Evolutionary conservation across 2,797 vertebrate species (phyloP), one percentile per base, ranked within the genome.

Genomic region (Darevskia nairensis): DNA sequence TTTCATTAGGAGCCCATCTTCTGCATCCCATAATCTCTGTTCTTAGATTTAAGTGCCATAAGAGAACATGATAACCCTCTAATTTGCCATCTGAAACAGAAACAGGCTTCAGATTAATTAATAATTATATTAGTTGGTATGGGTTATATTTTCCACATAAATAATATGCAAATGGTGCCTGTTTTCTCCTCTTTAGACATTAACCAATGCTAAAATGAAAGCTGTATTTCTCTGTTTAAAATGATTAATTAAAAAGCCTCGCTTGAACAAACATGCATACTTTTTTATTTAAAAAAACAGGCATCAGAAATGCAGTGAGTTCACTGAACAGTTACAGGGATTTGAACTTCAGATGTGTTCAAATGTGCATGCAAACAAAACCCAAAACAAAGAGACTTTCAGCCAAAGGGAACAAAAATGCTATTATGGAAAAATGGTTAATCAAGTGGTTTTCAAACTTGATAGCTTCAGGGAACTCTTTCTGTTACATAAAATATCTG

Each of bases 101-200:
- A 50, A 69, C 41, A 72, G 55, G 27, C 35, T 81, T 87, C 69
- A 44, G 41, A 77, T 88, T 76, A 87, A 87, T 81, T 81, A 88
- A 83, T 77, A 77, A 82, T 88, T 78, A 41, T 55, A 69, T 71
- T 32, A 77, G 7, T 27, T 68, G 23, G 27, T 72, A 64, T 55
- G 23, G 17, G n/a, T 76, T 74, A 17, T 44, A 7, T 61, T 44
- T 39, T 55, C 32, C 44, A 68, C 25, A 55, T 55, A 84, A 83
- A 71, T 84, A 77, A 82, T 82, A 83, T 83, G 25, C 86, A 88
- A 68, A 66, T 68, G 39, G 17, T 46, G n/a, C 1, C 78, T 50
- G 15, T 44, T 69, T 82, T 44, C 41, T 77, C 78, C 44, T 82
- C 59, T 87, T 83, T 69, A 59, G 32, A 44, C 29, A 71, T 69